These are phyloP conservation scores for Drosophila barbarae DNA, from an alignment of 2,888 invertebrate species.

Conservation along the genomic window DNA sequence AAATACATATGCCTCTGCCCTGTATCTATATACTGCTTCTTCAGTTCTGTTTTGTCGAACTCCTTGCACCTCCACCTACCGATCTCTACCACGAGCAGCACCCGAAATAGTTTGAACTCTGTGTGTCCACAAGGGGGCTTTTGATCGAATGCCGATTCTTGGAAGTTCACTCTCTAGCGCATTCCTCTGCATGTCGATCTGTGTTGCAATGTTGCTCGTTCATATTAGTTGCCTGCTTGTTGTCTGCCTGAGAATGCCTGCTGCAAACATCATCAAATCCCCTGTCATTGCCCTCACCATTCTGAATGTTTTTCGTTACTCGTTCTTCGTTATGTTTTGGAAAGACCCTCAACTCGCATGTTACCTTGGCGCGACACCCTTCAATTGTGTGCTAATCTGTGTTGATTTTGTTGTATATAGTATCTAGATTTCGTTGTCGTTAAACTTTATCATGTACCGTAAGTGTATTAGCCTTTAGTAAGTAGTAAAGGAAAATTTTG, in stretches of 20 bases:
- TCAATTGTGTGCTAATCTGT: constrained; percentile 47
- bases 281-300: constrained; percentile 45
- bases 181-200: constrained; percentile 37
- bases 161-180: constrained; percentile 24
- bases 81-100: constrained; percentile 47
- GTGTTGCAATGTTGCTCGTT: constrained; percentile 44
- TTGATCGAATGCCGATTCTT: constrained; percentile 30
- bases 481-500: constrained; percentile 11
- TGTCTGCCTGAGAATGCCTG: constrained; percentile 63
- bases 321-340: constrained; percentile 43
- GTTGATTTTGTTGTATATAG: constrained; percentile 64
- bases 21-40: constrained; percentile 48
- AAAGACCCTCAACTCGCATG: constrained; percentile 56
- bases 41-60: constrained; percentile 51
- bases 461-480: constrained; percentile 47
- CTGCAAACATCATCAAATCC: constrained; percentile 53
- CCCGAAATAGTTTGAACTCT: constrained; percentile 36
- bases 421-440: constrained; percentile 39
- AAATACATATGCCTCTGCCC: constrained; percentile 45
- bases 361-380: constrained; percentile 35
- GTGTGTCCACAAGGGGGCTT: constrained; percentile 47
- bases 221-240: constrained; percentile 68
- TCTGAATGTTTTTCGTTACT: constrained; percentile 48
- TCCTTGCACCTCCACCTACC: constrained; percentile 55
- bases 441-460: constrained; percentile 33